These are phyloP conservation scores for Microctenopoma stevenorrisi DNA, from an alignment of 2,797 vertebrate genomes.

Conservation along the genomic window DNA sequence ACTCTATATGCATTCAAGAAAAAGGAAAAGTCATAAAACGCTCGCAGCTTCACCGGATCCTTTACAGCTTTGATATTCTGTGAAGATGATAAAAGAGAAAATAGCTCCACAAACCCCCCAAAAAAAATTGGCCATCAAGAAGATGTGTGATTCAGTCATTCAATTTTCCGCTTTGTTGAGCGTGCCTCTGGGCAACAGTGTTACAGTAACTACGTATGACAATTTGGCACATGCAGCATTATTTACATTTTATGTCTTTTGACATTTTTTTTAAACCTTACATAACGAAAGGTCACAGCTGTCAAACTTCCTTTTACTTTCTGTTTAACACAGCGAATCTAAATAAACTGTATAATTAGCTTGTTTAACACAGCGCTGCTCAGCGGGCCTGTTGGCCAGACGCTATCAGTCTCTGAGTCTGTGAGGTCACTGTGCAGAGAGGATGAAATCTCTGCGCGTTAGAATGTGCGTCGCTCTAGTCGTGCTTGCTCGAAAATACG, in stretches of 20 bases:
- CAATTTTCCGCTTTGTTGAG: conserved; percentile 63
- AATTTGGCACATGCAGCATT: conserved; percentile 39
- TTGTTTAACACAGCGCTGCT: not conserved
- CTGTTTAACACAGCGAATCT: conserved; percentile 17
- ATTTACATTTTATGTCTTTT: conserved; percentile 45
- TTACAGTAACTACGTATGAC: conserved; percentile 58
- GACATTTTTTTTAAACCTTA: conserved; percentile 47
- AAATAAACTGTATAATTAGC: conserved; percentile 33
- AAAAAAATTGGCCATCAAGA: conserved; percentile 47
- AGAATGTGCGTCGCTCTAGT: conserved; percentile 6
- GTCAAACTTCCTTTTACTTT: conserved; percentile 31
- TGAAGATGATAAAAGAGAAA: conserved; percentile 20
- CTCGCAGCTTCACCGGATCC: not conserved
- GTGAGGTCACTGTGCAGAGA: conserved; percentile 1
- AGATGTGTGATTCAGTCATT: conserved; percentile 61
- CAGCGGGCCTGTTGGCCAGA: conserved; percentile 2
- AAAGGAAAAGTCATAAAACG: not conserved
- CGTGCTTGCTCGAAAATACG: conserved; percentile 30
- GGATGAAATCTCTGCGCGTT: conserved; percentile 39
- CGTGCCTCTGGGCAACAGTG: conserved; percentile 39
- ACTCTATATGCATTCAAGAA: not conserved
- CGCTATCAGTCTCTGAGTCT: not conserved
- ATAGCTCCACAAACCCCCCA: conserved; percentile 13
- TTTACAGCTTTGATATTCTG: conserved; percentile 9
- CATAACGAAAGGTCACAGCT: conserved; percentile 49